Base-by-base conservation (phyloP, 2,113 vertebrate species). In the Hippocampus mohnikei region DNA sequence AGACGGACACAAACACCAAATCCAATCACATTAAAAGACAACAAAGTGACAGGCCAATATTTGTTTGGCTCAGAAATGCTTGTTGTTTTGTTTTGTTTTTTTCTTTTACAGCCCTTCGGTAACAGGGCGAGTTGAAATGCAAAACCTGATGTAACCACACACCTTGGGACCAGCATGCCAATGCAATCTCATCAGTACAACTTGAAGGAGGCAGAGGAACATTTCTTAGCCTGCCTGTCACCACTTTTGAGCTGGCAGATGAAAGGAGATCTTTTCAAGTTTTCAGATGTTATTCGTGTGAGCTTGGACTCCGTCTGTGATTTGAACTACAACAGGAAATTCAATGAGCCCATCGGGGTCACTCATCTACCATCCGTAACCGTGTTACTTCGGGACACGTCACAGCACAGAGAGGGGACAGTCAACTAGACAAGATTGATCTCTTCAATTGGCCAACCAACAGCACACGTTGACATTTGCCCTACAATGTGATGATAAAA, bases 1-100 rank as follows among this genome's bases (percentile, higher is more conserved):
- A 44, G 42, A 71, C 64, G 74, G 55, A 65, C 63, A 65, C 63
- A 44, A 20, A 71, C 67, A 48, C 37, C 56, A 69, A 37, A 65
- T 41, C 70, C 70, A 71, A 25, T 42, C 8, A 67, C 41, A 13
- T 29, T 11, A 67, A 3, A 55, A 6, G 33, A 37, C 33, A 27
- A 4, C 27, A 66, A 69, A 13, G 20, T 64, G 55, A 60, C 66
- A 66, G n/a, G 20, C 18, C 12, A 48, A 8, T 13, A 18, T 5
- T 15, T 29, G 7, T 53, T 29, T 18, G 65, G 44, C 52, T 2
- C 27, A 52, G 20, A 29, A 33, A 33, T 7, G n/a, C n/a, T n/a
- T n/a, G n/a, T n/a, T n/a, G 1, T 2, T 33, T 58, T 58, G 33
- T 33, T 18, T 18, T 13, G 3, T 0, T 5, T 48, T 18, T 18